A percentile compares a stretch with the other conserved stretches of the same genome.
Conservation (phyloP, 2,113 vertebrate genomes). For the Boleophthalmus pectinirostris region DNA sequence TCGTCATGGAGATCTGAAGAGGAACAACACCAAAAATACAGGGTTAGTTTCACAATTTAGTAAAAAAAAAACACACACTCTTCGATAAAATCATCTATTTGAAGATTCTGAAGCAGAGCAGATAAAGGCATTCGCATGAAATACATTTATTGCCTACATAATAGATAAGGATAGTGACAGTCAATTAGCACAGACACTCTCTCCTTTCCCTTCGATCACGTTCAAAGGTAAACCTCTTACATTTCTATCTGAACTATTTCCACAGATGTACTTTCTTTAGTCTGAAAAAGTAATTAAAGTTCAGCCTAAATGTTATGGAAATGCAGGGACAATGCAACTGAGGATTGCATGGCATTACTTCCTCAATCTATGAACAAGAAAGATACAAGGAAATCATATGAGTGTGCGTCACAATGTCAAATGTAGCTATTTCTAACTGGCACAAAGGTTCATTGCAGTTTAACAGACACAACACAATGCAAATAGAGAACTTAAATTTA, state of each 20-base stretch:
- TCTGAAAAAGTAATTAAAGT: background rate
- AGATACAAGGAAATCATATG: background rate
- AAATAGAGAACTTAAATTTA: background rate
- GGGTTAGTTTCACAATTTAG: background rate
- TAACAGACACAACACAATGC: background rate
- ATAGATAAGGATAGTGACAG: too few species aligned
- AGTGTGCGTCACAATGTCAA: background rate
- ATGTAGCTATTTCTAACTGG: background rate
- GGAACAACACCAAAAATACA: background rate
- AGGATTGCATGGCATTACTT: background rate
- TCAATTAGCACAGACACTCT: too few species aligned
- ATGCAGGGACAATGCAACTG: background rate
- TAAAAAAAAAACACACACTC: background rate
- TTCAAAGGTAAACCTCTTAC: too few species aligned
- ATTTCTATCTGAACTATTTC: too few species aligned
- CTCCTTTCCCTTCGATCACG: too few species aligned
- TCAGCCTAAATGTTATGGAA: background rate
- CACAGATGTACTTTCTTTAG: too few species aligned
- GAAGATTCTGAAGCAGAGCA: background rate
- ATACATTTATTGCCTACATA: too few species aligned
- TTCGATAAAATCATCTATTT: background rate
- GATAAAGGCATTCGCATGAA: background rate
- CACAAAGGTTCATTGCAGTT: background rate
- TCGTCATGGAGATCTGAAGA: constrained; percentile 78
- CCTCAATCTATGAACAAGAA: background rate